Evolutionary conservation across 2,888 invertebrate genomes (phyloP).

Genomic region (Fragum sueziense): DNA sequence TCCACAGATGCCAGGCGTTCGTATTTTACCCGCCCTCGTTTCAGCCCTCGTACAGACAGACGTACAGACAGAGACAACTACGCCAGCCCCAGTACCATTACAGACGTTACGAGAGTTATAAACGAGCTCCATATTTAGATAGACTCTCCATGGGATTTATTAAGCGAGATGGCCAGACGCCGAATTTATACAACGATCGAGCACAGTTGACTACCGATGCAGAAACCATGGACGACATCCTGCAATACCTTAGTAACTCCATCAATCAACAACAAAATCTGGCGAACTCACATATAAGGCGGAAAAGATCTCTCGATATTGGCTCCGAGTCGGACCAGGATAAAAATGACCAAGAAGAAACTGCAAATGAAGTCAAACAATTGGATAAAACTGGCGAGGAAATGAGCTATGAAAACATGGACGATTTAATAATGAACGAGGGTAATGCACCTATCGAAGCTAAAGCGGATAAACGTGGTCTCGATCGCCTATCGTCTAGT

Average conservation of each 20-base stretch:
- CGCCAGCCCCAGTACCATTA: neutral
- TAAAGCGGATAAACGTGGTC: constrained; percentile 19
- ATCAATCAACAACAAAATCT: neutral
- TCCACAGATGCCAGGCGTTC: constrained; percentile 20
- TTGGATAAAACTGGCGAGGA: neutral
- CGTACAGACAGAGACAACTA: neutral
- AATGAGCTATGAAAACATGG: neutral
- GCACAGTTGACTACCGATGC: neutral
- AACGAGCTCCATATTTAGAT: constrained; percentile 33
- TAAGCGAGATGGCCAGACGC: constrained; percentile 24
- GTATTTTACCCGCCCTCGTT: constrained; percentile 25
- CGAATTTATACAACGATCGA: neutral
- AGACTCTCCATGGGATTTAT: constrained; percentile 45
- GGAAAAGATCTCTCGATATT: constrained; percentile 3
- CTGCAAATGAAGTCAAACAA: neutral
- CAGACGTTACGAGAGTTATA: constrained; percentile 14
- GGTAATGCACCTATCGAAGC: neutral
- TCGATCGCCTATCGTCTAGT: constrained; percentile 26
- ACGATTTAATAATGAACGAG: neutral
- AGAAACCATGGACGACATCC: neutral
- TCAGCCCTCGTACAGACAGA: neutral
- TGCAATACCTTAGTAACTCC: neutral
- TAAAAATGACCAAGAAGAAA: neutral
- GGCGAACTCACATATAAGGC: neutral
- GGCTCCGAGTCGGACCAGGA: neutral